Conservation (phyloP, 2,888 invertebrate genomes). For the Acrobasis suavella region DNA sequence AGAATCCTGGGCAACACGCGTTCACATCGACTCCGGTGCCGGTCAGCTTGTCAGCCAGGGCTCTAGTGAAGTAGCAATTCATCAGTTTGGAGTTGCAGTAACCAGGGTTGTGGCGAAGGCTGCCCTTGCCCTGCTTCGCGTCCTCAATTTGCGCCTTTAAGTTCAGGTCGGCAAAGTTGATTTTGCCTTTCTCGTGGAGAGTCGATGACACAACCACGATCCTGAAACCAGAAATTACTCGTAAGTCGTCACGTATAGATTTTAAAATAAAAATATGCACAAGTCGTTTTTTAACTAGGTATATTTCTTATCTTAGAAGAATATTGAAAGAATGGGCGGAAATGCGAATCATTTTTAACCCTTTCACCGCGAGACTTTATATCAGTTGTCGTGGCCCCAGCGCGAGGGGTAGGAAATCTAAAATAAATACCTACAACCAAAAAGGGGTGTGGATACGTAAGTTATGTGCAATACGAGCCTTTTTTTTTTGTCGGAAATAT, state of each 20-base stretch:
- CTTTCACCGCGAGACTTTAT: too few relatives aligned
- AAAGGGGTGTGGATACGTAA: too few relatives aligned
- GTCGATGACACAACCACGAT: conserved; percentile 88
- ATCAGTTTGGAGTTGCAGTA: conserved; percentile 91
- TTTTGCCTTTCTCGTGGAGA: conserved; percentile 86
- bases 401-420: too few relatives aligned
- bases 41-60: conserved; percentile 82
- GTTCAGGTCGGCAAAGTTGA: conserved; percentile 87
- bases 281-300: too few relatives aligned
- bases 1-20: conserved; percentile 90
- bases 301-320: too few relatives aligned
- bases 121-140: conserved; percentile 57
- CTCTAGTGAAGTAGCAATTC: conserved; percentile 87
- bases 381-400: too few relatives aligned
- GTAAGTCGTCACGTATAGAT: background rate
- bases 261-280: too few relatives aligned
- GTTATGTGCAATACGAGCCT: too few relatives aligned
- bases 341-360: too few relatives aligned
- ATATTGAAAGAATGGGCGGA: too few relatives aligned
- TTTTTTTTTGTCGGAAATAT: too few relatives aligned
- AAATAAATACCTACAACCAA: too few relatives aligned
- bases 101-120: conserved; percentile 76
- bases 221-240: conserved; percentile 63
- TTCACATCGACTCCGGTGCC: conserved; percentile 84
- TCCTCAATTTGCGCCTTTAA: conserved; percentile 73